Evolutionary conservation across 2,888 invertebrate species (phyloP).

Genomic region (Cheilosia vernalis): DNA sequence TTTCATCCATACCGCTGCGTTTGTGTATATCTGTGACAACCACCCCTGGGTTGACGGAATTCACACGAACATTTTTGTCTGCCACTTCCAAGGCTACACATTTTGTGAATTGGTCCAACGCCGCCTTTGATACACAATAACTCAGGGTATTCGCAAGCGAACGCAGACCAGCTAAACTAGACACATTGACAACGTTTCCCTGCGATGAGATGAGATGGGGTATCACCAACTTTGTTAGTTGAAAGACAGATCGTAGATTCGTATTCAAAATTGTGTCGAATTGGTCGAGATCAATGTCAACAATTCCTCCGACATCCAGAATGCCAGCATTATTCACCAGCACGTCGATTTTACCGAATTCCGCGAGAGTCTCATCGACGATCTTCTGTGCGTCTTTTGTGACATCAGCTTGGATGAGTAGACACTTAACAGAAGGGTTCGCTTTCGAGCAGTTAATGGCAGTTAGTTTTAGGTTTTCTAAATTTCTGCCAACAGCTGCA

Average conservation of each 20-base stretch:
- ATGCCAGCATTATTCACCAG: constrained; percentile 94
- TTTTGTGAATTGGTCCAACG: constrained; percentile 96
- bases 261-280: constrained; percentile 93
- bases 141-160: constrained; percentile 94
- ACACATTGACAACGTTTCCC: constrained; percentile 95
- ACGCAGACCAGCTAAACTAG: constrained; percentile 94
- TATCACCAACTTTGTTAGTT: constrained; percentile 91
- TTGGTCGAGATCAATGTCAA: constrained; percentile 90
- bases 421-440: constrained; percentile 52
- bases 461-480: constrained; percentile 46
- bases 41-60: constrained; percentile 96
- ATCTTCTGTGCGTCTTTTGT: constrained; percentile 87
- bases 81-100: constrained; percentile 93
- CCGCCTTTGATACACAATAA: constrained; percentile 96
- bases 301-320: constrained; percentile 89
- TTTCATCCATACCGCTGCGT: constrained; percentile 89
- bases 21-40: constrained; percentile 93
- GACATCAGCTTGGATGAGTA: constrained; percentile 86
- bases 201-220: constrained; percentile 91
- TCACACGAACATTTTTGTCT: constrained; percentile 91
- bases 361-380: constrained; percentile 87
- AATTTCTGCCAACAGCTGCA: constrained; percentile 60
- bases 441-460: constrained; percentile 24
- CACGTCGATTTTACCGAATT: constrained; percentile 87
- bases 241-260: constrained; percentile 91